Percentiles rank a stretch among this genome's conserved stretches.
These are phyloP conservation scores for Temnopleurus reevesii DNA, from an alignment of 53 echinoderm and acorn worm species.

Conservation along the genomic window DNA sequence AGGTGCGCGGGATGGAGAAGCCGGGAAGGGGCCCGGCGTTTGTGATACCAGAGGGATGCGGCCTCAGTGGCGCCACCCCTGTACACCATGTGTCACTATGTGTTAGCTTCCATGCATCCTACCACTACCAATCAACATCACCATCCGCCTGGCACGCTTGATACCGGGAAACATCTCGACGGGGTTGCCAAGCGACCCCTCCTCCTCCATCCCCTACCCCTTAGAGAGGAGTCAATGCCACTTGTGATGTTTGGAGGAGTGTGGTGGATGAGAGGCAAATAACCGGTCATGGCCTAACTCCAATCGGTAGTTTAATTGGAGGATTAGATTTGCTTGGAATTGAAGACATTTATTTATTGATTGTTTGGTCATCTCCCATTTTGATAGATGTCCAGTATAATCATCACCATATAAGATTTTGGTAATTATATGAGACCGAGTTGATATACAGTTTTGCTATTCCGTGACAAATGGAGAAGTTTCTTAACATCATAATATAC, in stretches of 20 bases:
- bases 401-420: too few relatives aligned
- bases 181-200: too few relatives aligned
- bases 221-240: not conserved
- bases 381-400: too few relatives aligned
- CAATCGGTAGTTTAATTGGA: not conserved
- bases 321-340: too few relatives aligned
- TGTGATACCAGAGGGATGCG: not conserved
- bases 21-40: not conserved
- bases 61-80: constrained; percentile 29
- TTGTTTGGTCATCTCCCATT: too few relatives aligned
- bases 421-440: too few relatives aligned
- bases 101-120: constrained; percentile 1
- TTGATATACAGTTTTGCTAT: too few relatives aligned
- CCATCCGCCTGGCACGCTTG: constrained; percentile 28
- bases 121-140: constrained; percentile 2
- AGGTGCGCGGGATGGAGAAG: not conserved
- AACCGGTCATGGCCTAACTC: constrained; percentile 9
- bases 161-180: constrained; percentile 15
- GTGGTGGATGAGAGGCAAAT: constrained; percentile 19
- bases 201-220: too few relatives aligned
- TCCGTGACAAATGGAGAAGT: too few relatives aligned
- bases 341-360: too few relatives aligned
- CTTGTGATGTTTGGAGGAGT: constrained; percentile 11
- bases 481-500: too few relatives aligned
- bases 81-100: constrained; percentile 13